Conservation (phyloP, 2,797 vertebrate genomes). For the Crypturellus tataupa region DNA sequence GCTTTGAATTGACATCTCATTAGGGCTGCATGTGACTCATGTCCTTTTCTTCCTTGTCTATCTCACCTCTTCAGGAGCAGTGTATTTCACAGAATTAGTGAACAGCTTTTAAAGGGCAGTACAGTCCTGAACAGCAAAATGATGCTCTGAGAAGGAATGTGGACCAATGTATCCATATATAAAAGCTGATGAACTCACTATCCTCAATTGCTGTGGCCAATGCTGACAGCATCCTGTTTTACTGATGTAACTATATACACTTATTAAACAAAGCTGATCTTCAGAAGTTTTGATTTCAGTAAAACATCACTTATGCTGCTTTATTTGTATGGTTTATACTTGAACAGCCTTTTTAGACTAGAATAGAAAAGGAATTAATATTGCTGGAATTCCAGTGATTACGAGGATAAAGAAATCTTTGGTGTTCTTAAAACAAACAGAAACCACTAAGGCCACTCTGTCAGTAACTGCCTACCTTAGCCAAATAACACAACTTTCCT, state of each 20-base stretch:
- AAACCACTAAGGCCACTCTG: background rate
- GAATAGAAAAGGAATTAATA: background rate
- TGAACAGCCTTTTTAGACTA: background rate
- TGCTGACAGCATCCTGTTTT: background rate
- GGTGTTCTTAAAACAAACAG: background rate
- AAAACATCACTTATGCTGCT: background rate
- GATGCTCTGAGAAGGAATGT: background rate
- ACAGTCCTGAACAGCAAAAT: background rate
- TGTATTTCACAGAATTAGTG: background rate
- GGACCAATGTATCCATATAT: background rate
- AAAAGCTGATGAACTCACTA: background rate
- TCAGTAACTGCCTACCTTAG: background rate
- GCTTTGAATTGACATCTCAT: background rate
- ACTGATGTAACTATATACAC: background rate
- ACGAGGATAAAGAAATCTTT: background rate
- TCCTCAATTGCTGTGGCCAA: background rate
- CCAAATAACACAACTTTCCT: background rate
- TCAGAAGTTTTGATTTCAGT: background rate
- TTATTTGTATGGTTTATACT: background rate
- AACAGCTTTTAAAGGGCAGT: background rate
- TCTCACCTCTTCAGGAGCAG: background rate
- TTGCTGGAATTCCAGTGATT: background rate
- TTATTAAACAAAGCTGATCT: background rate
- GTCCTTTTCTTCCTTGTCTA: background rate
- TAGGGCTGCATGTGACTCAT: background rate